phyloP scores from a whole-genome alignment of 2,797 vertebrate species.

The Anableps anableps region DNA sequence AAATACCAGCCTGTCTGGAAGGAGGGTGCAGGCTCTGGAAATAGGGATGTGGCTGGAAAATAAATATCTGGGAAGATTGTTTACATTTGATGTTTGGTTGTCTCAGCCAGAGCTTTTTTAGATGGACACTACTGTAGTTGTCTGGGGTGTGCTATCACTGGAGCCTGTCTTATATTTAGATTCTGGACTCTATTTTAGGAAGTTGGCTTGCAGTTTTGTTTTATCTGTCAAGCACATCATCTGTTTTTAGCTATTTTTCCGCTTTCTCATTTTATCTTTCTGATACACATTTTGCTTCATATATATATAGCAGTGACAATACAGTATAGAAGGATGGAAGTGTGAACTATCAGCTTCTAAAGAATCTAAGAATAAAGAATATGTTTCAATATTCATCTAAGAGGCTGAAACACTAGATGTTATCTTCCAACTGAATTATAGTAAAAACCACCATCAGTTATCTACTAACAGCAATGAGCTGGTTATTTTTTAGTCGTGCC shows the following conservation, averaged over 20 bases:
- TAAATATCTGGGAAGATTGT: constrained; percentile 71
- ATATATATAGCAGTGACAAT: background rate
- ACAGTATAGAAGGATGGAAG: constrained; percentile 1
- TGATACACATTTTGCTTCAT: background rate
- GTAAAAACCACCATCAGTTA: background rate
- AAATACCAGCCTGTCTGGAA: constrained; percentile 81
- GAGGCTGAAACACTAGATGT: background rate
- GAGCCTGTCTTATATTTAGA: constrained; percentile 59
- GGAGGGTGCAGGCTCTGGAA: constrained; percentile 63
- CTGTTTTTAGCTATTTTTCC: constrained; percentile 23
- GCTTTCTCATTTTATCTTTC: constrained; percentile 14
- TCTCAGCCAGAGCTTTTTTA: constrained; percentile 60
- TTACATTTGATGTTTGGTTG: constrained; percentile 75
- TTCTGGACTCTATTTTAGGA: constrained; percentile 60
- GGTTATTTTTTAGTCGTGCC: background rate
- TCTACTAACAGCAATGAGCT: background rate
- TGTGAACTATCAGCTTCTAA: background rate
- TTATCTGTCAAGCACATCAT: constrained; percentile 50
- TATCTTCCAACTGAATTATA: background rate
- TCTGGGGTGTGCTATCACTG: constrained; percentile 44
- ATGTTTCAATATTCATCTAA: background rate
- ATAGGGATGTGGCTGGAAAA: constrained; percentile 78
- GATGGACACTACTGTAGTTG: constrained; percentile 62
- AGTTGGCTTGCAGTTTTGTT: constrained; percentile 40
- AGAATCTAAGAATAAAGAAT: constrained; percentile 10